Percentiles rank a stretch among this genome's conserved stretches.
Evolutionary conservation across 2,888 invertebrate species (phyloP).

Genomic region (Drosophila emarginata): DNA sequence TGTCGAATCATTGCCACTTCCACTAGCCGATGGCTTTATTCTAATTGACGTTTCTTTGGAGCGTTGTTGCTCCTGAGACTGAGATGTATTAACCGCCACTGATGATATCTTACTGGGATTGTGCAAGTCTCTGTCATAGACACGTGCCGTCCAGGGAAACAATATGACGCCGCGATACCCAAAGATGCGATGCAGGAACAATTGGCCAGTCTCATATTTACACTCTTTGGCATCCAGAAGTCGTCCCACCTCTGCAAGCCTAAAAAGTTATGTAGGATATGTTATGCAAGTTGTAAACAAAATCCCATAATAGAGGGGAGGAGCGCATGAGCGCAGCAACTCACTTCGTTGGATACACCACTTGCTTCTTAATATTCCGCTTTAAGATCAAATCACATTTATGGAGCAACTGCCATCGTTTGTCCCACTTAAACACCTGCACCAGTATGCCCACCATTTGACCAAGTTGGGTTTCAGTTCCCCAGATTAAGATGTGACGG

Average conservation of each 20-base stretch:
- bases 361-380: slow-evolving; percentile 67
- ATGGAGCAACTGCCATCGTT: slow-evolving; percentile 53
- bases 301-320: slow-evolving; percentile 3
- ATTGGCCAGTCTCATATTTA: slow-evolving; percentile 97
- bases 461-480: not conserved
- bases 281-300: slow-evolving; percentile 54
- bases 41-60: slow-evolving; percentile 54
- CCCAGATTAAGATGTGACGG: not conserved
- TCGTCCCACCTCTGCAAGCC: slow-evolving; percentile 97
- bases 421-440: slow-evolving; percentile 64
- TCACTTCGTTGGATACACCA: slow-evolving; percentile 64
- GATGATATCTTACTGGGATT: slow-evolving; percentile 84
- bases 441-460: slow-evolving; percentile 62
- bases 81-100: slow-evolving; percentile 18
- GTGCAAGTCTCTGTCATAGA: slow-evolving; percentile 93
- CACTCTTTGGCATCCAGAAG: slow-evolving; percentile 94
- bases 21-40: slow-evolving; percentile 27
- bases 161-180: slow-evolving; percentile 98
- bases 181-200: slow-evolving; percentile 97
- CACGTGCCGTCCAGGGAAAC: slow-evolving; percentile 98
- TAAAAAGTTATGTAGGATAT: slow-evolving; percentile 80
- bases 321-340: slow-evolving; percentile 22
- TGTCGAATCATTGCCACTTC: slow-evolving; percentile 10
- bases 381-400: slow-evolving; percentile 63
- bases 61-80: slow-evolving; percentile 26